Evolutionary conservation across 2,888 invertebrate genomes (phyloP).

Genomic region (Hetaerina titia): DNA sequence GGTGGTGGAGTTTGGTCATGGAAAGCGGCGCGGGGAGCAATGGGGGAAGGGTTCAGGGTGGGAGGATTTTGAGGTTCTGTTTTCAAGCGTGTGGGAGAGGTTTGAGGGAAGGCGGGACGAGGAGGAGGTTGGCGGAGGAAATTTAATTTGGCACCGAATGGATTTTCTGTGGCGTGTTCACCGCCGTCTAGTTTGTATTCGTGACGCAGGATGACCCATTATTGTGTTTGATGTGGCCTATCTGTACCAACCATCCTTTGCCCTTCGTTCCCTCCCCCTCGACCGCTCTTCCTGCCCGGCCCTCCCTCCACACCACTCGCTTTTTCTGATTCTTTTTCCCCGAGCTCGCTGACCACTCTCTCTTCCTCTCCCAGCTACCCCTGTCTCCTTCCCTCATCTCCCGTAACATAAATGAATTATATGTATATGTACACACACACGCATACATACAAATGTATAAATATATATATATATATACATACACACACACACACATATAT

Average conservation of each 20-base stretch:
- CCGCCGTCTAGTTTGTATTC: conserved; percentile 63
- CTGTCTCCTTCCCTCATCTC: neutral
- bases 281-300: neutral
- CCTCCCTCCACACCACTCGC: neutral
- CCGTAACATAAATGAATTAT: neutral
- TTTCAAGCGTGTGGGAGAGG: neutral
- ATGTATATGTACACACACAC: too few species aligned
- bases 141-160: conserved; percentile 67
- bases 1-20: neutral
- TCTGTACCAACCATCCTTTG: conserved; percentile 53
- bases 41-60: neutral
- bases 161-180: conserved; percentile 65
- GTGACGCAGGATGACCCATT: conserved; percentile 64
- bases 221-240: conserved; percentile 64
- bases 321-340: neutral
- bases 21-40: too few species aligned
- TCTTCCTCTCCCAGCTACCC: neutral
- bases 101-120: neutral
- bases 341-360: neutral
- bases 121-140: conserved; percentile 24
- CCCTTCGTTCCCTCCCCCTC: neutral
- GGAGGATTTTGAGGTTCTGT: conserved; percentile 13
- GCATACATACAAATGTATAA: too few species aligned
- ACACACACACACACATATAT: too few species aligned
- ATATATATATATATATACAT: too few species aligned